Base-by-base conservation (phyloP, 2,113 vertebrate species). In the Glareola pratincola region DNA sequence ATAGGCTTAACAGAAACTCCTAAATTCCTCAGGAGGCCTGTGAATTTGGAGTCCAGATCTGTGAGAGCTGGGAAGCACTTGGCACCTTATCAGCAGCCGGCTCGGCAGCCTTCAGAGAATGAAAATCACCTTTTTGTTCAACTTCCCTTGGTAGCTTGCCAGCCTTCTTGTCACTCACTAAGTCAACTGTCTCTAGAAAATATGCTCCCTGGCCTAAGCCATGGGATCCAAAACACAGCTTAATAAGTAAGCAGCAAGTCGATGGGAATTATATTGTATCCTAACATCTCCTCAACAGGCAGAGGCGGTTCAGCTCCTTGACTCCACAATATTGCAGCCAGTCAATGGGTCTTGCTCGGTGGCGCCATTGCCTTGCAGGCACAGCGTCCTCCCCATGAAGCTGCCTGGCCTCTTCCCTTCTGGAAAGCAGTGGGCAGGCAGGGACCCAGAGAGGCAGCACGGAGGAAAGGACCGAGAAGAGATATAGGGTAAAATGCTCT, bases 61-160 rank as follows among this genome's bases (percentile, higher is more conserved):
- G 60, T 63, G 73, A 94, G 53, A 91, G 62, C 41, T 92, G 36
- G 64, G 63, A 94, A 85, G 36, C 2, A 0, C 24, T 88, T 83
- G 83, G 85, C 77, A 76, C 30, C 45, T 79, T 95, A 93, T 75
- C 85, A 92, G 62, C 54, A 85, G 64, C 60, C 77, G 94, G 84
- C 47, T 93, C 12, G 3, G 87, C 74, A 76, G 89, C 34, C 88
- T 89, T 91, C 15, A 1, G 90, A 94, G 90, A 91, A 78, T 10
- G 27, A 76, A 91, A 90, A 95, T 89, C 94, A 90, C 63, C 72
- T 96, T 97, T 94, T 80, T 66, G 74, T 90, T 94, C 77, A 59
- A 30, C 51, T 91, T 88, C 29, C 29, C 77, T 72, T 76, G 79
- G 72, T 71, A 92, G 68, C n/a, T 72, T 92, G 87, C 81, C 91